phyloP scores from a whole-genome alignment of 2,113 vertebrate genomes.

The Callipepla squamata region DNA sequence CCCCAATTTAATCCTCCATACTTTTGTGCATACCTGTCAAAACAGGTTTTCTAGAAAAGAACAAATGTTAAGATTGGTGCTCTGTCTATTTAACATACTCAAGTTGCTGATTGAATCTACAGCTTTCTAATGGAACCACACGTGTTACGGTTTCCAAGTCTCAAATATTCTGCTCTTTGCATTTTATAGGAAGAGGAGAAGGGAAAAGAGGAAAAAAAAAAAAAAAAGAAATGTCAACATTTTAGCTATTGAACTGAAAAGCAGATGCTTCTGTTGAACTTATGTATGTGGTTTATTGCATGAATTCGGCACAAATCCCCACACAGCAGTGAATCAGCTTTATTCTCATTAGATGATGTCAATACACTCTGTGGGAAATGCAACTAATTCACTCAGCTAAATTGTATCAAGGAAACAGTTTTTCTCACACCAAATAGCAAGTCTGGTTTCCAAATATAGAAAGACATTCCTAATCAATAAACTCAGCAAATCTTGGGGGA shows the following conservation, averaged over 20 bases:
- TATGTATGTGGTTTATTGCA: constrained; percentile 17
- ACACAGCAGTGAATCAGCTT: constrained; percentile 9
- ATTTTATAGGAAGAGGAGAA: constrained; percentile 23
- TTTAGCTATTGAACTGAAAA: constrained; percentile 37
- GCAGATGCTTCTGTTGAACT: constrained; percentile 14
- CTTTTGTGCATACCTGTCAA: constrained; percentile 44
- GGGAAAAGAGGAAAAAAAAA: neutral
- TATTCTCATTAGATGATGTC: constrained; percentile 29
- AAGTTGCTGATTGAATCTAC: constrained; percentile 17
- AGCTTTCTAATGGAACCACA: constrained; percentile 33
- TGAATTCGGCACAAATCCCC: constrained; percentile 27
- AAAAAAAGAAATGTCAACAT: neutral
- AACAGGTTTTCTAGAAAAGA: constrained; percentile 52
- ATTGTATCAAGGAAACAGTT: constrained; percentile 35
- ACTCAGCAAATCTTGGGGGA: neutral
- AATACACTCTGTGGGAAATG: neutral
- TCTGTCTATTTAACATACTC: constrained; percentile 1
- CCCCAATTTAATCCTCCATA: constrained; percentile 30
- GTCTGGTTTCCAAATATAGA: constrained; percentile 39
- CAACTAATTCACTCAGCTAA: constrained; percentile 26
- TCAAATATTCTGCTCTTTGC: constrained; percentile 14
- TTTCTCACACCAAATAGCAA: constrained; percentile 31
- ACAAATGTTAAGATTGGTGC: neutral
- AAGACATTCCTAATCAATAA: neutral
- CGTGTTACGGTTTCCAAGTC: neutral